A percentile compares a stretch with the other conserved stretches of the same genome.
Conservation (phyloP, 2,797 vertebrate species). For the Ctenopoma multispine region DNA sequence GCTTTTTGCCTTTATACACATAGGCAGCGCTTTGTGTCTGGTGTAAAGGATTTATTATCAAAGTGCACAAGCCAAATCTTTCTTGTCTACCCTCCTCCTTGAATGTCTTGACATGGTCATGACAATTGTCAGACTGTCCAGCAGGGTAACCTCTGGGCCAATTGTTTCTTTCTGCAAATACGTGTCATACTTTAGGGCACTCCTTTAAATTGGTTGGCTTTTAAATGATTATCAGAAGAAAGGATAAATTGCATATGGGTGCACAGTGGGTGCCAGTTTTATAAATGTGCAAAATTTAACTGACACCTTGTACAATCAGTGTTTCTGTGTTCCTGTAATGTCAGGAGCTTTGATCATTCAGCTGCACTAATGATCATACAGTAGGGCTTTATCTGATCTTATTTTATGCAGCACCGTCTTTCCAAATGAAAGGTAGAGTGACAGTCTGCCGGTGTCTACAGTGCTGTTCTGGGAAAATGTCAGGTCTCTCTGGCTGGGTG, state of each 20-base stretch:
- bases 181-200: neutral
- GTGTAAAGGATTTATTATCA: conserved; percentile 30
- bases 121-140: conserved; percentile 48
- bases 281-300: conserved; percentile 16
- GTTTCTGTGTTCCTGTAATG: conserved; percentile 28
- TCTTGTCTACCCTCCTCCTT: conserved; percentile 1
- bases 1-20: neutral
- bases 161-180: conserved; percentile 21
- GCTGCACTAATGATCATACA: conserved; percentile 46
- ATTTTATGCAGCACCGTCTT: conserved; percentile 19
- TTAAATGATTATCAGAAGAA: conserved; percentile 1
- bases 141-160: conserved; percentile 42
- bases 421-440: conserved; percentile 5
- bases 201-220: neutral
- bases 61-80: conserved; percentile 17
- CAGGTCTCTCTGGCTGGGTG: neutral
- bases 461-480: conserved; percentile 10
- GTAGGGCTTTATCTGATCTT: conserved; percentile 18
- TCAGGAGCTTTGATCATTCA: conserved; percentile 48
- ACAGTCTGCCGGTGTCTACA: conserved; percentile 28
- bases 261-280: conserved; percentile 1
- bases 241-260: conserved; percentile 16
- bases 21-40: neutral
- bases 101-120: conserved; percentile 50
- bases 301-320: conserved; percentile 16